Percentiles rank a stretch among this genome's conserved stretches.
Conservation (phyloP, 2,888 invertebrate species). For the Achlya flavicornis region DNA sequence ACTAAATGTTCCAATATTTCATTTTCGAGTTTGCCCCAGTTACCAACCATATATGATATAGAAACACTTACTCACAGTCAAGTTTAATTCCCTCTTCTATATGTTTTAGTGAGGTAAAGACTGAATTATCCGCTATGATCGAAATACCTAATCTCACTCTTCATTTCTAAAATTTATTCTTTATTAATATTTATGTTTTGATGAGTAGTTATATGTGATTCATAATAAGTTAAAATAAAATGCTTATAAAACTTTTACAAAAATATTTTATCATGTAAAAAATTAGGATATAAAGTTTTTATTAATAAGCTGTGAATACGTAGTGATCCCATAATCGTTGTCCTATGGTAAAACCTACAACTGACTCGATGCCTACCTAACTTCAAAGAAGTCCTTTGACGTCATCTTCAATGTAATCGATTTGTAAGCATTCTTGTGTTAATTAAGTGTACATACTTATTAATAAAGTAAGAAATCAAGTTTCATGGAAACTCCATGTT, state of each 20-base stretch:
- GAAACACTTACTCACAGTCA: constrained; percentile 63
- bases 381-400: constrained; percentile 69
- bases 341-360: constrained; percentile 48
- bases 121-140: constrained; percentile 71
- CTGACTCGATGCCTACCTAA: constrained; percentile 40
- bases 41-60: constrained; percentile 50
- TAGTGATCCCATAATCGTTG: constrained; percentile 32
- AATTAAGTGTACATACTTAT: constrained; percentile 62
- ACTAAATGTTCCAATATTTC: constrained; percentile 44
- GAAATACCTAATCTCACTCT: constrained; percentile 43
- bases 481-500: constrained; percentile 79
- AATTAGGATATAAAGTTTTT: constrained; percentile 42
- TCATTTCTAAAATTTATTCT: constrained; percentile 39
- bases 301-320: constrained; percentile 41
- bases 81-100: constrained; percentile 62
- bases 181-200: constrained; percentile 23
- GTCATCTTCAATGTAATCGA: constrained; percentile 46
- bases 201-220: constrained; percentile 29
- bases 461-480: constrained; percentile 57
- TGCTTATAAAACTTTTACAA: constrained; percentile 61
- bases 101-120: constrained; percentile 79
- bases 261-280: constrained; percentile 62
- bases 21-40: constrained; percentile 52
- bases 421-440: constrained; percentile 45
- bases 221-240: constrained; percentile 45